phyloP scores from a whole-genome alignment of 1,140 invertebrate species.

The Macrocentrus cingulum region DNA sequence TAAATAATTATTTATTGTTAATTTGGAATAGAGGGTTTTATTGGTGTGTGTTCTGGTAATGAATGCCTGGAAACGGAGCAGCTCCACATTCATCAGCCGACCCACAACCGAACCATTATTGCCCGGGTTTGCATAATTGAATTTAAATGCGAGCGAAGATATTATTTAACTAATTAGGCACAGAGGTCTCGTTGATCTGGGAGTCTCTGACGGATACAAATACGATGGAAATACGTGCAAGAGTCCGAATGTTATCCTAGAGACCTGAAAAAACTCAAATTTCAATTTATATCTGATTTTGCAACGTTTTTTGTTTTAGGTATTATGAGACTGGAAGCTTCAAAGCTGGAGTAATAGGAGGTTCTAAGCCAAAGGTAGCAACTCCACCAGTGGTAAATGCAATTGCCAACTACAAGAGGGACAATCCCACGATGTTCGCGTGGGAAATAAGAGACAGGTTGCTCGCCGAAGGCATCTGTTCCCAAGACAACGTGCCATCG shows the following conservation, averaged over 20 bases:
- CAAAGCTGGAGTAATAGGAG: slow-evolving; percentile 98
- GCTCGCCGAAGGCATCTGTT: slow-evolving; percentile 94
- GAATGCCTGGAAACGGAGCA: slow-evolving; percentile 21
- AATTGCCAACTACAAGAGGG: slow-evolving; percentile 96
- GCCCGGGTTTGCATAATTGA: slow-evolving; percentile 53
- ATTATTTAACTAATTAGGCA: slow-evolving; percentile 60
- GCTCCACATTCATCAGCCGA: slow-evolving; percentile 45
- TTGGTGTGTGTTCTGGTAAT: neutral
- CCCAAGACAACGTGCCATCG: slow-evolving; percentile 97
- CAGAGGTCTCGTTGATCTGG: slow-evolving; percentile 53
- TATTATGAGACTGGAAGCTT: slow-evolving; percentile 99
- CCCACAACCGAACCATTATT: slow-evolving; percentile 55
- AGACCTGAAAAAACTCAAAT: too few relatives aligned
- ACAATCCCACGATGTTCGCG: slow-evolving; percentile 99
- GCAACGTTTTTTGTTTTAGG: slow-evolving; percentile 57
- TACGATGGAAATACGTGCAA: slow-evolving; percentile 36
- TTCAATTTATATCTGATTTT: too few relatives aligned
- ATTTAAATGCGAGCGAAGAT: slow-evolving; percentile 57
- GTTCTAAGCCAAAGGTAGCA: slow-evolving; percentile 98
- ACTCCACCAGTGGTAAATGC: slow-evolving; percentile 98
- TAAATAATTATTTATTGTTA: too few relatives aligned
- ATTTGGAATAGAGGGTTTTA: too few relatives aligned
- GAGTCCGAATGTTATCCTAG: too few relatives aligned
- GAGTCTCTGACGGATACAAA: slow-evolving; percentile 36
- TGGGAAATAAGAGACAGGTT: slow-evolving; percentile 99